Conservation (phyloP, 2,797 vertebrate species). For the Crotalus adamanteus region DNA sequence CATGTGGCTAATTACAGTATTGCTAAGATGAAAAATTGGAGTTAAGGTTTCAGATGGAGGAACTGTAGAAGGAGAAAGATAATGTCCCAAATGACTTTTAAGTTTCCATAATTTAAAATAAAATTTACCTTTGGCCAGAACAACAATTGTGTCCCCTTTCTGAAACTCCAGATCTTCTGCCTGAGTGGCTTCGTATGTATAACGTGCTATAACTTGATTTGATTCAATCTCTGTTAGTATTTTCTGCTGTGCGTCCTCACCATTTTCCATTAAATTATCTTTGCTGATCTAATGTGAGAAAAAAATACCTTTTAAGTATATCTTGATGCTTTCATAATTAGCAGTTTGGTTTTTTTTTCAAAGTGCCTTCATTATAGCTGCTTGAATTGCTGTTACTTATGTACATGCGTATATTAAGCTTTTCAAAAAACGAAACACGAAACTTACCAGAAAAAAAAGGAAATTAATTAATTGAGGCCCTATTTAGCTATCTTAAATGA, state of each 20-base stretch:
- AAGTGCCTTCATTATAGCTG: not conserved
- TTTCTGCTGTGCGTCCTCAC: constrained; percentile 50
- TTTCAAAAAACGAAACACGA: not conserved
- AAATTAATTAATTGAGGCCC: not conserved
- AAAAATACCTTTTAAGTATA: constrained; percentile 11
- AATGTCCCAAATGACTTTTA: not conserved
- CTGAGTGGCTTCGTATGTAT: constrained; percentile 80
- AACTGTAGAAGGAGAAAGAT: not conserved
- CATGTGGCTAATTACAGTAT: too few species aligned
- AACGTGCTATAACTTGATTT: constrained; percentile 78
- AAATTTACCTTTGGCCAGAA: constrained; percentile 82
- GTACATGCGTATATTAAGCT: not conserved
- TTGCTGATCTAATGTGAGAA: constrained; percentile 64
- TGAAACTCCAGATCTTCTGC: constrained; percentile 88
- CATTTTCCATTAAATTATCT: constrained; percentile 44
- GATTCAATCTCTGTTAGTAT: not conserved
- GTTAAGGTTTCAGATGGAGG: not conserved
- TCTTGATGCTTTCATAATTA: not conserved
- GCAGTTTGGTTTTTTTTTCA: not conserved
- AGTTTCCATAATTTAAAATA: fast-evolving
- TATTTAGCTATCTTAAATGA: not conserved
- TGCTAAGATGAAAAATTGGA: not conserved
- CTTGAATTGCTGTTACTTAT: not conserved
- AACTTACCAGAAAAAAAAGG: not conserved
- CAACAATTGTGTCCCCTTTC: constrained; percentile 81